Conservation (phyloP, 2,797 vertebrate genomes). For the Rhinatrema bivittatum region DNA sequence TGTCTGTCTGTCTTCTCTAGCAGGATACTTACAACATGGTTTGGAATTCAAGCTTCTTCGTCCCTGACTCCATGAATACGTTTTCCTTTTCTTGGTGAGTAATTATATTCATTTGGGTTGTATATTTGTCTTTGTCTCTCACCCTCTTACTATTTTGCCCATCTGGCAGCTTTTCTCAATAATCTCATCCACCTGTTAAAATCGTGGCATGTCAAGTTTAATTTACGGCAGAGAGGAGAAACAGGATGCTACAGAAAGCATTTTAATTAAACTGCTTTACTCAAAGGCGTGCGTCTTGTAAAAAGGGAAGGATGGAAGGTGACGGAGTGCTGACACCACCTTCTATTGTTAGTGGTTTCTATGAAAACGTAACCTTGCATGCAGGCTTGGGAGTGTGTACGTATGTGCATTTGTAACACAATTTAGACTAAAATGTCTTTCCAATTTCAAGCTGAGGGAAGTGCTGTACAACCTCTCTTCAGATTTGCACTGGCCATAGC, state of each 20-base stretch:
- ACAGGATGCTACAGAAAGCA: constrained; percentile 67
- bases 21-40: too few relatives aligned
- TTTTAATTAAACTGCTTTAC: constrained; percentile 78
- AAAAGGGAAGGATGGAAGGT: constrained; percentile 51
- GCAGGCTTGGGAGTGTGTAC: too few relatives aligned
- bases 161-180: constrained; percentile 66
- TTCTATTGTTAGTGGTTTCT: too few relatives aligned
- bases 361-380: too few relatives aligned
- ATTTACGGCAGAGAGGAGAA: constrained; percentile 74
- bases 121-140: constrained; percentile 41
- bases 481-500: constrained; percentile 13
- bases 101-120: too few relatives aligned
- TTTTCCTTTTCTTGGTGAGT: too few relatives aligned
- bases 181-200: constrained; percentile 89
- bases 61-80: too few relatives aligned
- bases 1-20: too few relatives aligned
- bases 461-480: constrained; percentile 9
- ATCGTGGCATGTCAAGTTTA: constrained; percentile 78
- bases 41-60: too few relatives aligned
- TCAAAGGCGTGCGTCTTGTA: constrained; percentile 61
- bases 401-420: too few relatives aligned
- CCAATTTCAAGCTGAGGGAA: too few relatives aligned
- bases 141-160: constrained; percentile 44
- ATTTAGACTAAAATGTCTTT: too few relatives aligned
- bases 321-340: constrained; percentile 52